Evolutionary conservation across 2,797 vertebrate species (phyloP), one percentile per base, ranked within the genome.

Genomic region (Scolopax bukidnonensis): DNA sequence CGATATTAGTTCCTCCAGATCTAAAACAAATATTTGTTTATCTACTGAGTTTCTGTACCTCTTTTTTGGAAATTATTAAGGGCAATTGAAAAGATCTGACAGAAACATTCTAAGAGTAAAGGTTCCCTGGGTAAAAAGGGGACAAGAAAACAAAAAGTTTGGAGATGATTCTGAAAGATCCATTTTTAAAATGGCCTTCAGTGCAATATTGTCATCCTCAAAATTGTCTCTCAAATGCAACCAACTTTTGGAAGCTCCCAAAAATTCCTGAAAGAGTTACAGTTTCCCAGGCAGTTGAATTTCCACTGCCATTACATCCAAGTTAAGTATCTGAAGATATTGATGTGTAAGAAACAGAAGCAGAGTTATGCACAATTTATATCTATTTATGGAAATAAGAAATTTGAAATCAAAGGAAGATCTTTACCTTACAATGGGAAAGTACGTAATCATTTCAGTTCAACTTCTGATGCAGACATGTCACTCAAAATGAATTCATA

Each of bases 91-190:
- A 59, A 67, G 10, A 2, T 17, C 15, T 67, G 11, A 27, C 1
- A n/a, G 50, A 84, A 65, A 10, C 11, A 45, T 48, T 81, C 12
- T 43, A 51, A 61, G 7, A 47, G 7, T 51, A 48, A 80, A 68
- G 4, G 1, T 2, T 75, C 4, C 9, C 9, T 4, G 2, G 3
- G 15, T 9, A 8, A 19, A 69, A 33, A 23, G 2, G 0, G 1
- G 12, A 43, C 9, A 45, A 5, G 25, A n/a, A 69, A 87, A 24
- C 28, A 54, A 18, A 3, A 77, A 25, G 3, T 24, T 65, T 68
- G 28, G 12, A 65, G 41, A 5, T 48, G 7, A 54, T 81, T 81
- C 8, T 56, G 43, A 81, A 63, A 4, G 12, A 28, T n/a, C 5
- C 1, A 40, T 48, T 45, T 12, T 16, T 6, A 48, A 74, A 78